These are phyloP conservation scores for Petrocephalus zakoni DNA, from an alignment of 2,113 vertebrate species.

Conservation along the genomic window DNA sequence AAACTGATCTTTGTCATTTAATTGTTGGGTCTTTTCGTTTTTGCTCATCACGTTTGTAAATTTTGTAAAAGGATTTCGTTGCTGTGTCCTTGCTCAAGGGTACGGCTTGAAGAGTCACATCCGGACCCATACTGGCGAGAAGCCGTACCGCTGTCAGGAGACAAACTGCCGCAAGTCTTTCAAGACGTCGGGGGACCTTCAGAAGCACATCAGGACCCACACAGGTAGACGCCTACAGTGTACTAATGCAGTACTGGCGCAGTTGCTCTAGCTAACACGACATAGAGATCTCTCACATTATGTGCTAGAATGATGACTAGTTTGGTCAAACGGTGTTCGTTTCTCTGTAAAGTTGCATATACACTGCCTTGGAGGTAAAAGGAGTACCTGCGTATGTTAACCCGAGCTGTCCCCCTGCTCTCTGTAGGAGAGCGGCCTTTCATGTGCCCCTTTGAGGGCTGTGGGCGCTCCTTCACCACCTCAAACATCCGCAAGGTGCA, in stretches of 20 bases:
- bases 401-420: background rate
- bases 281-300: no score
- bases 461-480: constrained; percentile 94
- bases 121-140: constrained; percentile 95
- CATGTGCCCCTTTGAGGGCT: constrained; percentile 92
- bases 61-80: background rate
- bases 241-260: background rate
- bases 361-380: background rate
- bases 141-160: constrained; percentile 93
- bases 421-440: constrained; percentile 89
- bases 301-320: background rate
- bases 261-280: background rate
- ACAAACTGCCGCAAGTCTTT: constrained; percentile 94
- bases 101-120: constrained; percentile 96
- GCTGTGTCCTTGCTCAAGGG: constrained; percentile 49
- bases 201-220: constrained; percentile 95
- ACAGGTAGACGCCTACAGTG: constrained; percentile 68
- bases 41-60: background rate
- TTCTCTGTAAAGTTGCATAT: background rate
- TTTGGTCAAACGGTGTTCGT: background rate
- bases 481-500: constrained; percentile 98
- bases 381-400: background rate
- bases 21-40: background rate
- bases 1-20: background rate
- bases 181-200: constrained; percentile 96